Base-by-base conservation (phyloP, 2,113 vertebrate species). In the Centropristis striata region DNA sequence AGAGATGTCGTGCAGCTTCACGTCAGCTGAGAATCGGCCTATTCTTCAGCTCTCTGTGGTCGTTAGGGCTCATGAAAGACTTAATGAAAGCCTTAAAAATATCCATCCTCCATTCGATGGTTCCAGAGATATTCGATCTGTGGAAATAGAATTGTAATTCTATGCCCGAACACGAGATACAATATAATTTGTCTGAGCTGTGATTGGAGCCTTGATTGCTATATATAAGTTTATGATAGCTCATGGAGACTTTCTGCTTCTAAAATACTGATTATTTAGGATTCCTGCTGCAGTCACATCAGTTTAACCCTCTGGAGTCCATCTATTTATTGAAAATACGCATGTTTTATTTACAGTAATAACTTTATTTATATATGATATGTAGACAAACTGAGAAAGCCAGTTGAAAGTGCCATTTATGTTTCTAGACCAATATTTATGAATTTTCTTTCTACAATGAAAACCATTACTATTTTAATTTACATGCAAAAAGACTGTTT, bases 131-230 rank as follows among this genome's bases (percentile, higher is more conserved):
- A 73, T 85, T 91, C 81, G 67, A 90, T 93, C 73, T 66, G 39
- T 78, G 59, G 80, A 91, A 92, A 92, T 88, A 91, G 90, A 88
- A 86, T 73, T 80, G 58, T 90, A 89, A 92, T 92, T 87, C 76
- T 87, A 91, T 79, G 79, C 84, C 86, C 28, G 81, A 70, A 71
- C 49, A 80, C 23, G 27, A 85, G 66, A 54, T 44, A 81, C 86
- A 85, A 32, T 83, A 79, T 90, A 86, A 89, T 88, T 90, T 89
- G 75, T 53, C 81, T 36, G 46, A 41, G 47, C 72, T 69, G 14
- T 79, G 84, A 86, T 72, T 89, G 68, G 55, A 79, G 65, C 75
- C 80, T 85, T 77, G 76, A 85, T 91, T 83, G 71, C 71, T 86
- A 84, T 69, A 75, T 80, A 81, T 78, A 88, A 67, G 81, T 86